A percentile compares a stretch with the other conserved stretches of the same genome.
Evolutionary conservation across 2,113 vertebrate genomes (phyloP).

Genomic region (Antennarius striatus): DNA sequence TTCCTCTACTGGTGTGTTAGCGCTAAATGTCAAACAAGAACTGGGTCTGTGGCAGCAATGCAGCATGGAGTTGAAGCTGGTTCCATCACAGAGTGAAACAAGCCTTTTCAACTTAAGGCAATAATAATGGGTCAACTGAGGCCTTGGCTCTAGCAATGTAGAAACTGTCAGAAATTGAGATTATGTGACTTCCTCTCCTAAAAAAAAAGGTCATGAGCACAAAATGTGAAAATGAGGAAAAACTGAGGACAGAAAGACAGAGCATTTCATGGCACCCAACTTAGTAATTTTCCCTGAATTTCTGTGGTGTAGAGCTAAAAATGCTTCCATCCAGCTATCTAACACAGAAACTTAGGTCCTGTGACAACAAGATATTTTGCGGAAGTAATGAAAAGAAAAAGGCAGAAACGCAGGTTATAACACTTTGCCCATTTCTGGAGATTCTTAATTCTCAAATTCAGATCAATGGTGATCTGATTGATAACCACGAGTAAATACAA

Average conservation of each 20-base stretch:
- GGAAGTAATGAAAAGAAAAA: not conserved
- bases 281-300: conserved; percentile 33
- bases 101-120: conserved; percentile 6
- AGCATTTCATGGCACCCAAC: conserved; percentile 25
- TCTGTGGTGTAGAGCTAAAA: conserved; percentile 23
- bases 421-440: conserved; percentile 34
- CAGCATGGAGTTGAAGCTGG: conserved; percentile 9
- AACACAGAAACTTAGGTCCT: conserved; percentile 24
- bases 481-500: conserved; percentile 43
- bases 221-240: no score
- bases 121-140: conserved; percentile 10
- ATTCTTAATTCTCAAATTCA: conserved; percentile 23
- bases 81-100: conserved; percentile 14
- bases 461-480: conserved; percentile 6
- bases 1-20: conserved; percentile 5
- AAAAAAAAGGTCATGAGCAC: not conserved
- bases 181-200: not conserved
- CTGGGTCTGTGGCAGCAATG: not conserved
- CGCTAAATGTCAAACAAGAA: conserved; percentile 28
- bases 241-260: not conserved
- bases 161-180: conserved; percentile 13
- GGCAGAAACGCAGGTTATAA: conserved; percentile 6
- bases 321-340: conserved; percentile 9
- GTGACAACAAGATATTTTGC: conserved; percentile 7
- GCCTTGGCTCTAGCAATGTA: conserved; percentile 5